Evolutionary conservation across 2,888 invertebrate genomes (phyloP).

Genomic region (Plemyria rubiginata): DNA sequence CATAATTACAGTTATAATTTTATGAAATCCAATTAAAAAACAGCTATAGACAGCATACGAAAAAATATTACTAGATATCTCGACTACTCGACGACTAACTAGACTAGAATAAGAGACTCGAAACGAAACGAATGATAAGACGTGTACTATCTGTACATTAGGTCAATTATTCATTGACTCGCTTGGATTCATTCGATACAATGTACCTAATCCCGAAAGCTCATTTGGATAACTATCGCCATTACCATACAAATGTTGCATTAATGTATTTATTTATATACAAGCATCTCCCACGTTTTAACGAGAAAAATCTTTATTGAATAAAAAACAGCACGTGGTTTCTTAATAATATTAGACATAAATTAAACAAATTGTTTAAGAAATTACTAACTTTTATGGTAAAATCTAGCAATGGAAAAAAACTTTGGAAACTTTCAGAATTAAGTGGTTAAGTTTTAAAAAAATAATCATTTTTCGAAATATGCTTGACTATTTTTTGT

Average conservation of each 20-base stretch:
- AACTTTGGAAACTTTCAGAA: too few species aligned
- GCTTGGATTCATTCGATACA: conserved; percentile 17
- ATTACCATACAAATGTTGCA: conserved; percentile 39
- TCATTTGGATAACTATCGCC: conserved; percentile 30
- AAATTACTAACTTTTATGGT: too few species aligned
- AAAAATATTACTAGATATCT: too few species aligned
- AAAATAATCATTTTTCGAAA: too few species aligned
- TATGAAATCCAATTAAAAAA: too few species aligned
- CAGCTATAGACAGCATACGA: too few species aligned
- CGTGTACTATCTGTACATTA: conserved; percentile 7
- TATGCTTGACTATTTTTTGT: too few species aligned
- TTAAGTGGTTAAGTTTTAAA: too few species aligned
- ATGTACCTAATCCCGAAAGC: conserved; percentile 32
- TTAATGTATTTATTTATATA: conserved; percentile 40
- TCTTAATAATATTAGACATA: not conserved
- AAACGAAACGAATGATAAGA: not conserved
- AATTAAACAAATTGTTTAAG: too few species aligned
- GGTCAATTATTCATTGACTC: conserved; percentile 7
- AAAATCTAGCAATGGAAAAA: too few species aligned
- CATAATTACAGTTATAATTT: not conserved
- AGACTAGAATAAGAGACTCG: too few species aligned
- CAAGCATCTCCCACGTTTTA: conserved; percentile 31
- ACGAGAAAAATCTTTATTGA: conserved; percentile 30
- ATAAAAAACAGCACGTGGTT: conserved; percentile 21
- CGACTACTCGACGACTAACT: too few species aligned